Conservation (phyloP, 2,888 invertebrate genomes). For the Plutella xylostella region DNA sequence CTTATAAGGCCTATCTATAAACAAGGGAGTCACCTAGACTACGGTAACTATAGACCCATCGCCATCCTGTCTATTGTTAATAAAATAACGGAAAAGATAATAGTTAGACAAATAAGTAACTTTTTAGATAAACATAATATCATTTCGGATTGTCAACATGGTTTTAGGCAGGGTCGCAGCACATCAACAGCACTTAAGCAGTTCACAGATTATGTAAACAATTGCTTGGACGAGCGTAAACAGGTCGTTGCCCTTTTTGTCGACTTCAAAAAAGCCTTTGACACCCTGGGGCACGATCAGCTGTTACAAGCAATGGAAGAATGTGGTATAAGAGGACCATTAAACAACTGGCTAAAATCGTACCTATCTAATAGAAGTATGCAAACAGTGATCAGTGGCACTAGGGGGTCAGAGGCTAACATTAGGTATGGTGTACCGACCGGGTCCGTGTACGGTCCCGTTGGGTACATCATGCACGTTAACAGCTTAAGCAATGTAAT, state of each 20-base stretch:
- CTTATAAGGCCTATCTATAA: background rate
- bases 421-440: no score
- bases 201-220: slow-evolving; percentile 14
- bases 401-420: no score
- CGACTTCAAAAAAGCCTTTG: slow-evolving; percentile 18
- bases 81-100: slow-evolving; percentile 7
- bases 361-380: no score
- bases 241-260: slow-evolving; percentile 14
- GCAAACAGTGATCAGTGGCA: no score
- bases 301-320: no score
- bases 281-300: no score
- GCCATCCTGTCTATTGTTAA: background rate
- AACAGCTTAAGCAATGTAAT: no score
- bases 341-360: no score
- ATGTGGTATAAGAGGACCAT: no score
- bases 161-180: slow-evolving; percentile 13
- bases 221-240: slow-evolving; percentile 9
- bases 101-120: slow-evolving; percentile 7
- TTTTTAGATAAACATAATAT: no score
- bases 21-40: background rate
- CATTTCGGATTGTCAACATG: slow-evolving; percentile 10
- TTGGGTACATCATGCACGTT: no score
- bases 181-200: slow-evolving; percentile 11
- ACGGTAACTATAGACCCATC: background rate
- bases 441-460: no score